Percentiles rank a stretch among this genome's conserved stretches.
These are phyloP conservation scores for Trichogramma dendrolimi DNA, from an alignment of 2,888 invertebrate species.

Conservation along the genomic window DNA sequence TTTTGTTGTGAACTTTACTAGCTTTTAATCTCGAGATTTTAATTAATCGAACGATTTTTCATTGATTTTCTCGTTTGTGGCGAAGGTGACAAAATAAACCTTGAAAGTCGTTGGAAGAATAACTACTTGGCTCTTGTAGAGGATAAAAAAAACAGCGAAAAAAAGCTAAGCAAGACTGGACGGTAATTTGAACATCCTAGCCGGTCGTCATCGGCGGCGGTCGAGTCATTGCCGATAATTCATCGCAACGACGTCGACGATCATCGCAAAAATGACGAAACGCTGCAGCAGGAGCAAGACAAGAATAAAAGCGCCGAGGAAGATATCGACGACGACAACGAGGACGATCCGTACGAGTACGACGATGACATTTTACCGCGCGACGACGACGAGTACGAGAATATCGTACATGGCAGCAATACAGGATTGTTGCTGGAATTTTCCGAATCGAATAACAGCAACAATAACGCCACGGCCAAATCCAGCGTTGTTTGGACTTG, in stretches of 20 bases:
- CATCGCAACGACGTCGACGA: neutral
- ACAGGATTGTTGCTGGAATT: constrained; percentile 10
- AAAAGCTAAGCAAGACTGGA: constrained; percentile 8
- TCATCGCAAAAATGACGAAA: neutral
- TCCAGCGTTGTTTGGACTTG: constrained; percentile 3
- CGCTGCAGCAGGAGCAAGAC: neutral
- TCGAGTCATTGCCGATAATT: neutral
- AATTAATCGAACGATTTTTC: no score
- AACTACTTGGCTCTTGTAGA: no score
- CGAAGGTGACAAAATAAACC: no score
- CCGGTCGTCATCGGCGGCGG: neutral
- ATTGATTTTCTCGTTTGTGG: no score
- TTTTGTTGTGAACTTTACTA: no score
- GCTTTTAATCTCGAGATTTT: no score
- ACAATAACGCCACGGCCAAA: neutral
- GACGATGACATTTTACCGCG: constrained; percentile 49
- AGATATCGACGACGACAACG: constrained; percentile 37
- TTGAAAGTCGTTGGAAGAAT: no score
- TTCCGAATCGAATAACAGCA: constrained; percentile 12
- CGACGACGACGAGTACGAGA: constrained; percentile 14
- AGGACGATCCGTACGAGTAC: constrained; percentile 53
- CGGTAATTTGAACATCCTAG: constrained; percentile 11
- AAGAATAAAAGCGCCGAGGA: constrained; percentile 24
- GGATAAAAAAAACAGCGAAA: no score
- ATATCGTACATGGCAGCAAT: constrained; percentile 11